Conservation (phyloP, 2,888 invertebrate genomes). For the Acronicta alni region DNA sequence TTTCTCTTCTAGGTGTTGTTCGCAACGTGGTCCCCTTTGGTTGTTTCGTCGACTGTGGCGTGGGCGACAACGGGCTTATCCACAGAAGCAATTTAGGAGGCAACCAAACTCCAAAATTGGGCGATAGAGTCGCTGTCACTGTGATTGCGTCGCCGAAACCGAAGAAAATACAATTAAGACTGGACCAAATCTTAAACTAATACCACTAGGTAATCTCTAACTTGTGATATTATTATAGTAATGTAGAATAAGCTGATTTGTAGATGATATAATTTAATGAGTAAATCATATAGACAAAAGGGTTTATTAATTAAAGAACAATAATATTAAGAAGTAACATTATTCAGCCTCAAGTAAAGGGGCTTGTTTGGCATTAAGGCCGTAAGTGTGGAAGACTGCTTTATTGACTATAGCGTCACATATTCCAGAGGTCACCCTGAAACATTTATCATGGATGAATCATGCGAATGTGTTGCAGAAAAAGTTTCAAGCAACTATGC, state of each 20-base stretch:
- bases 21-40: conserved; percentile 97
- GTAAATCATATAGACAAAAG: conserved; percentile 18
- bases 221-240: conserved; percentile 32
- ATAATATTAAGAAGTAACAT: conserved; percentile 19
- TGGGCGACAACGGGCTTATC: conserved; percentile 92
- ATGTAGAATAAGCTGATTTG: conserved; percentile 34
- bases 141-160: conserved; percentile 89
- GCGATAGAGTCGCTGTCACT: conserved; percentile 92
- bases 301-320: conserved; percentile 35
- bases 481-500: no score
- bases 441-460: conserved; percentile 42
- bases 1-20: conserved; percentile 91
- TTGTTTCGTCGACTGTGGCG: conserved; percentile 96
- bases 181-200: conserved; percentile 81
- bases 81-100: conserved; percentile 90
- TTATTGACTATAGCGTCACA: conserved; percentile 87
- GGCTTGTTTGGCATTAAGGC: conserved; percentile 72
- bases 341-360: conserved; percentile 76
- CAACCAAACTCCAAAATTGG: conserved; percentile 88
- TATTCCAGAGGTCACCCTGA: conserved; percentile 83
- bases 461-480: background rate
- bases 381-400: conserved; percentile 79
- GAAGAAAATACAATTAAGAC: conserved; percentile 89
- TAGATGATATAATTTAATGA: conserved; percentile 34
- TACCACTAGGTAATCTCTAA: conserved; percentile 42